Base-by-base conservation (phyloP, 1,140 invertebrate species). In the Coptotermes formosanus region DNA sequence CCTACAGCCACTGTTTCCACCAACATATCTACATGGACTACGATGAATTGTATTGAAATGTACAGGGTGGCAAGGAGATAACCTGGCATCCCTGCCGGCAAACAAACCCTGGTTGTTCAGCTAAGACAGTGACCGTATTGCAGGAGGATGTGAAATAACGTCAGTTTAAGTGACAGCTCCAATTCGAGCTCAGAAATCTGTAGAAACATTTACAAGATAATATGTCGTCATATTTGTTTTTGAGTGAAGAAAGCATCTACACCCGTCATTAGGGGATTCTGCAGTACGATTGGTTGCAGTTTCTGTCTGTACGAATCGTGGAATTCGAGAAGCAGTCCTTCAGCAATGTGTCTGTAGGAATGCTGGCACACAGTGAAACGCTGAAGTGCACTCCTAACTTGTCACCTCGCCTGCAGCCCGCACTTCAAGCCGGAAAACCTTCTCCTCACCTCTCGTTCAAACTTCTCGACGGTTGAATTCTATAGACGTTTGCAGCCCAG, bases 321-420 rank as follows among this genome's bases (percentile, higher is more conserved):
- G 16, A 64, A 64, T 64, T 82, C 82, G 82, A 82, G 38, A 14
- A 43, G 38, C 23, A 21, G 9, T 14, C 82, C 82, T 82, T 45
- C 82, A 43, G 19, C 82, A 12, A 8, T 25, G 6, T 45, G 38
- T 82, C 82, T 45, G 38, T n/a, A 82, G 82, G 59, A 64, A 64
- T 64, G 7, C 59, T 25, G 44, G 82, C 8, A 82, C 38, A 23
- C 82, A 45, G 8, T 82, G 82, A 82, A 83, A 83, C 82, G 43
- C 9, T 83, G 82, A 83, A 83, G 82, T 43, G 32, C 48, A 83
- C 82, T 83, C 43, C 23, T 83, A 32, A 83, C 82, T 83, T 83
- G 82, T 83, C 82, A 52, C 43, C 82, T 83, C 64, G 64, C 64
- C 64, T n/a, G 14, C 19, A 69, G 14, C 19, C 7, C 14, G 64